Base-by-base conservation (phyloP, 2,888 invertebrate species). In the Octonoba sinensis region DNA sequence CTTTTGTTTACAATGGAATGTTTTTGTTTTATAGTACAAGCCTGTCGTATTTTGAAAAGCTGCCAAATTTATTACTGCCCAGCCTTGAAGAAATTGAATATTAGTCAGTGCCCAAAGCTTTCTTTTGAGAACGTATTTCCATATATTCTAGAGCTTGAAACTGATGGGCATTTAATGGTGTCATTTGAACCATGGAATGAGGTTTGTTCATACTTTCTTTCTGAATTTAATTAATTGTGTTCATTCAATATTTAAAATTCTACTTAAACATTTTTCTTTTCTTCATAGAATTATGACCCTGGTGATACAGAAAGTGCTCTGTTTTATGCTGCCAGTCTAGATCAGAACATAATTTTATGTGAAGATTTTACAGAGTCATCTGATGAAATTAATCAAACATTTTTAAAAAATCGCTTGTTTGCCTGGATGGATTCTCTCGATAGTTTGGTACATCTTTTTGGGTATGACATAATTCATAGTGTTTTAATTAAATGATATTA, bases 21-120 rank as follows among this genome's bases (percentile, higher is more conserved):
- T 65, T 22, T 54, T 11, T 11, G 22, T 69, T 64, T 73, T 64
- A 66, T 24, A 83, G 83, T 83, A 22, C 73, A 77, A 66, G 83
- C 83, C 15, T 83, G 83, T 49, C 73, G 83, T 4, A 83, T 83
- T 46, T 62, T 83, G 22, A 83, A 83, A 66, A 64, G 51, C 51
- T 64, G 78, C 15, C 59, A 83, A 24, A 18, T 83, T 4, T 22
- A 59, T n/a, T 44, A 65, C 18, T 70, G 74, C 27, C 83, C 83
- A 16, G 16, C 36, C 22, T 27, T 83, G 56, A 59, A 62, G 27
- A 51, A 74, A 57, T 36, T 83, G 12, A 66, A 70, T 65, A 57
- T 83, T 12, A 74, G 75, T 24, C 70, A 83, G 36, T 83, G 83
- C 54, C 83, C 83, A 16, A 83, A 83, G 49, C 54, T 83, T 13